Base-by-base conservation (phyloP, 2,888 invertebrate species). In the Caenorhabditis sp. region DNA sequence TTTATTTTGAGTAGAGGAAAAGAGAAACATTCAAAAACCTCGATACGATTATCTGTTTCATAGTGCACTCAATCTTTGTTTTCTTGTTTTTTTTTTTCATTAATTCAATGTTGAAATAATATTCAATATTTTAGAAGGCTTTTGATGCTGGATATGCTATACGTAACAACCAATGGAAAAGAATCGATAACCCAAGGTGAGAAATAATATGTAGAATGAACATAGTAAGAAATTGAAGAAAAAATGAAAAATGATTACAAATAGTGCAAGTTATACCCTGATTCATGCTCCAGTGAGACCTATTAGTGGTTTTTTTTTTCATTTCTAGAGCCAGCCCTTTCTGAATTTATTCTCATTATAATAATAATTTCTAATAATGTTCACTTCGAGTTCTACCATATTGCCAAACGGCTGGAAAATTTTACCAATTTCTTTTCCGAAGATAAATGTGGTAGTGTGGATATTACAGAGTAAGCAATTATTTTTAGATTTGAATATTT, bases 61-160 rank as follows among this genome's bases (percentile, higher is more conserved):
- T 43, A 43, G 43, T 43, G 43, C 43, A 43, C 31, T 10, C 31
- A 31, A 31, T 31, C 31, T 31, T 43, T 43, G 12, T 43, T 43
- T 43, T 43, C 43, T 43, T 17, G 12, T 43, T 43, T 43, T 17
- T 43, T 43, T n/a, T 43, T 43, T 43, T 6, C 6, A 43, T 43
- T 43, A 17, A 8, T 36, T 43, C 14, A 10, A 31, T 31, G 31
- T 43, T 51, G n/a, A 21, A 51, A 23, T 21, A 51, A 51, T 8
- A 21, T 14, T 26, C 8, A 36, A 10, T 3, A 43, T 55, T 55
- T 49, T 24, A 59, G 59, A 5, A 19, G 26, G 3, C 49, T 59
- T 27, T 26, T 59, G 23, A 59, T 59, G 59, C 23, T 59, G 21
- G 59, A 59, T 31, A 59, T 59, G 59, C 23, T 59, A 2, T 59